Evolutionary conservation across 1,140 invertebrate species (phyloP).

Genomic region (Dolichoris vasculosae): DNA sequence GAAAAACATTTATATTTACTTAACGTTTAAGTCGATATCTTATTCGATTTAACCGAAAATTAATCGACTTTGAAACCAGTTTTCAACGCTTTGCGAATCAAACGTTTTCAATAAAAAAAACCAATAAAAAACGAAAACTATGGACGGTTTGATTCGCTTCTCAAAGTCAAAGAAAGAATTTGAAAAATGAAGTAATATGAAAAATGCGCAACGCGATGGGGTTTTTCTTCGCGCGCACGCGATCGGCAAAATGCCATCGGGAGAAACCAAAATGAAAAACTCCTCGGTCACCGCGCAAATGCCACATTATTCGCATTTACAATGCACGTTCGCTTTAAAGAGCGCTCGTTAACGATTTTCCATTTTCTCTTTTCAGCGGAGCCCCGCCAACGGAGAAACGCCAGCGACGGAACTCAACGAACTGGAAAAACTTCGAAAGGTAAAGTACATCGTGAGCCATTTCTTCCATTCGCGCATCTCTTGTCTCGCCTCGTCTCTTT

Average conservation of each 20-base stretch:
- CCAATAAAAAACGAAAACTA: background rate
- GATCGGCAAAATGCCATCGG: background rate
- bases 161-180: background rate
- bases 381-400: background rate
- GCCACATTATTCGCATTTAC: background rate
- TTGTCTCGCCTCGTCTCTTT: too few species aligned
- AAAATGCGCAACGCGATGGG: background rate
- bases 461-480: background rate
- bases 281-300: background rate
- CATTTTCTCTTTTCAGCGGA: slow-evolving; percentile 47
- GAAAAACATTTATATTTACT: background rate
- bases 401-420: slow-evolving; percentile 55
- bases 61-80: background rate
- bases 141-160: background rate
- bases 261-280: background rate
- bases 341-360: slow-evolving; percentile 3
- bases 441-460: slow-evolving; percentile 47
- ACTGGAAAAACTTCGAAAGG: slow-evolving; percentile 63
- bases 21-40: background rate
- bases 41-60: background rate
- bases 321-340: background rate
- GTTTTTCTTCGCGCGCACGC: background rate
- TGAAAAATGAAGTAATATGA: background rate
- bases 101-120: too few species aligned
- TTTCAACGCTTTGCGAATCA: background rate